Evolutionary conservation across 2,113 vertebrate genomes (phyloP), one percentile per base, ranked within the genome.

Genomic region (Furnarius figulus): DNA sequence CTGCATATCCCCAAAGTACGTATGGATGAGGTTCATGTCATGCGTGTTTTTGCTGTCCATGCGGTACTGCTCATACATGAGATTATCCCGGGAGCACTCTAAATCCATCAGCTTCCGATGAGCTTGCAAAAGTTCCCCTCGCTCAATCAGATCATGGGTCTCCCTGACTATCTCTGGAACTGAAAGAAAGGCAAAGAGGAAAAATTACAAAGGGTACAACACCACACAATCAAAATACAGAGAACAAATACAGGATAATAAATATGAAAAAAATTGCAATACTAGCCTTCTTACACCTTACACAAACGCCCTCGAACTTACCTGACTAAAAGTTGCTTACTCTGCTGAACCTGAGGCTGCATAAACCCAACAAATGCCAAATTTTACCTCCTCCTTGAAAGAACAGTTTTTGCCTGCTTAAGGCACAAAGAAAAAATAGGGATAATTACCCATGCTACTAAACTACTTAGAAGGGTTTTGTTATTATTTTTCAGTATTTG

Each of bases 31-130:
- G 82, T 98, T 98, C 98, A 99, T 99, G 97, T 99, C 99, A 2
- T 98, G 99, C 0, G 98, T 98, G 96, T 99, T 99, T 94, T 98
- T 99, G 97, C 99, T 99, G 98, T 99, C 99, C 98, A 99, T 99
- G 7, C 99, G 99, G 88, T 99, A 99, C 95, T 99, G 99, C 95
- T 99, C 99, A 3, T 99, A 99, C 99, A 99, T 99, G 56, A 99
- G 98, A 95, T 99, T 99, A 9, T 99, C 99, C 1, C 99, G 98
- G 2, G 99, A 99, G 79, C 98, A 99, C 97, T 99, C 99, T 56
- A 99, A 98, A 94, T 99, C 99, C 98, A 99, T 99, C 73, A 99
- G 98, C 56, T 99, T 99, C 31, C 99, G 98, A 97, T 99, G 99
- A 9, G 99, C 99, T 96, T 99, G 98, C 93, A 99, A 97, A 49